Percentiles rank a stretch among this genome's conserved stretches.
These are phyloP conservation scores for Leuciscus idus DNA, from an alignment of 2,113 vertebrate species.

Conservation along the genomic window DNA sequence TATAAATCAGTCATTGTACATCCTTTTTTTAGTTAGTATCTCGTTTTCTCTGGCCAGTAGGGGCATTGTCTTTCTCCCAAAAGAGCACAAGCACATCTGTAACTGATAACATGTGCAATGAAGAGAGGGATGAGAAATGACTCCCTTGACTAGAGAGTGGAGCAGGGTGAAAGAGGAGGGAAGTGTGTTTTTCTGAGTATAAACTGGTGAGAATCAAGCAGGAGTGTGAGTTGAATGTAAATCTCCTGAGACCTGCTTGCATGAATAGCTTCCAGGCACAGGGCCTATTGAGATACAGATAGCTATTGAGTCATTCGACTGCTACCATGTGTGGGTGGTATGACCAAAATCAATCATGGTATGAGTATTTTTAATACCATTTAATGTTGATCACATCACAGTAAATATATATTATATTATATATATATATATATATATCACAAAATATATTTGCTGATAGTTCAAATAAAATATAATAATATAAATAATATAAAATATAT, in stretches of 20 bases:
- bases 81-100: constrained; percentile 14
- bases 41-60: constrained; percentile 1
- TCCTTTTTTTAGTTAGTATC: not conserved
- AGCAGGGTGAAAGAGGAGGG: not conserved
- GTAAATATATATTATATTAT: not conserved
- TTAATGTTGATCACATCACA: not conserved
- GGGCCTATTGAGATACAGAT: not conserved
- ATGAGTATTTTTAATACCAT: not conserved
- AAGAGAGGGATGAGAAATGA: constrained; percentile 4
- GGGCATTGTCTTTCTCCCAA: not conserved
- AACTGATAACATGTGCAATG: not conserved
- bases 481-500: not conserved
- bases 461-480: not conserved
- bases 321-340: not conserved
- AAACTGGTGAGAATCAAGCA: constrained; percentile 10
- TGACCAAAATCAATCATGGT: not conserved
- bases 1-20: not conserved
- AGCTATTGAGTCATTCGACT: not conserved
- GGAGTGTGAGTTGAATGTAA: constrained; percentile 22
- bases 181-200: constrained; percentile 6
- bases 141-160: not conserved
- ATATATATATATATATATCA: not conserved
- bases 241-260: constrained; percentile 1
- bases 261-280: constrained; percentile 24
- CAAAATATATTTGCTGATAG: not conserved